Evolutionary conservation across 2,797 vertebrate genomes (phyloP).

Genomic region (Crypturellus tataupa): DNA sequence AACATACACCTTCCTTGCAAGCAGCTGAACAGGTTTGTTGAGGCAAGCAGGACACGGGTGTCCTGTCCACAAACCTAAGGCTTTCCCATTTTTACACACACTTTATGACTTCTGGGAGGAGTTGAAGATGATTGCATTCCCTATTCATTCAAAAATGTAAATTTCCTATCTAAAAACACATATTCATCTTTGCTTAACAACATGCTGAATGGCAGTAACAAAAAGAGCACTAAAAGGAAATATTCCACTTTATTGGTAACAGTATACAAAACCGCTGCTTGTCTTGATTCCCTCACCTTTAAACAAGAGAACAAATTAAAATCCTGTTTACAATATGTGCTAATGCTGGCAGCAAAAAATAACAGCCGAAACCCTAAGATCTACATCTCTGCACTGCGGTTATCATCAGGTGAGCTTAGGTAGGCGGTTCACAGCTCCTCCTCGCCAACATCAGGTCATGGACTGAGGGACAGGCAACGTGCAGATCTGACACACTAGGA

Average conservation of each 20-base stretch:
- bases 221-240: slow-evolving; percentile 11
- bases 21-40: background rate
- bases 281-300: background rate
- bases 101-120: background rate
- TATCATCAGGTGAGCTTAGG: background rate
- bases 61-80: background rate
- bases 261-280: background rate
- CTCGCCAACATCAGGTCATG: background rate
- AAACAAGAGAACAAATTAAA: background rate
- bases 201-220: background rate
- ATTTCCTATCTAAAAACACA: slow-evolving; percentile 35
- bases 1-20: background rate
- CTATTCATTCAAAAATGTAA: background rate
- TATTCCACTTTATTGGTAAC: background rate
- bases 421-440: background rate
- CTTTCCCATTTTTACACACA: background rate
- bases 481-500: background rate
- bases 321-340: background rate
- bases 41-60: background rate
- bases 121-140: slow-evolving; percentile 12
- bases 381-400: background rate
- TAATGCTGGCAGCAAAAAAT: background rate
- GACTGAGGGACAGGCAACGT: background rate
- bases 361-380: no score
- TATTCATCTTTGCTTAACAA: slow-evolving; percentile 2